Percentiles rank a stretch among this genome's conserved stretches.
Evolutionary conservation across 1,140 invertebrate species (phyloP).

Genomic region (Achroia grisella): DNA sequence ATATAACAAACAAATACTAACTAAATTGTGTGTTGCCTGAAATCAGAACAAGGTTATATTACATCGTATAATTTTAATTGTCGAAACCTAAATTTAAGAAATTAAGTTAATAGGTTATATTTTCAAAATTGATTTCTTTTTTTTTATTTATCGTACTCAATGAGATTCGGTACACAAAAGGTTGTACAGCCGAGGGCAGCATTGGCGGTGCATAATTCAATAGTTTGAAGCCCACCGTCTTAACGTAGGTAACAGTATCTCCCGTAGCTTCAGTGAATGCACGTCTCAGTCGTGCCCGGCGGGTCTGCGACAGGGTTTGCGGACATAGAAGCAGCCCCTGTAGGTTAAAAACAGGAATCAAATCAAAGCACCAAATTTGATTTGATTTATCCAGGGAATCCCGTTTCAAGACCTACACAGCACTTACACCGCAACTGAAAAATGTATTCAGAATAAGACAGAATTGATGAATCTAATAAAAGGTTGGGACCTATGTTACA

Average conservation of each 20-base stretch:
- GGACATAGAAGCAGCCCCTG: slow-evolving; percentile 91
- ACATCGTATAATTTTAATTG: too few relatives aligned
- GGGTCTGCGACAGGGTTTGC: slow-evolving; percentile 88
- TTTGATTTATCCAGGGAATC: slow-evolving; percentile 42
- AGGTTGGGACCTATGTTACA: too few relatives aligned
- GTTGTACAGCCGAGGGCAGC: slow-evolving; percentile 60
- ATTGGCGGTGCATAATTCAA: slow-evolving; percentile 53
- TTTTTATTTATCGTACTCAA: background rate
- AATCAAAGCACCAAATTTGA: slow-evolving; percentile 45
- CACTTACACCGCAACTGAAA: slow-evolving; percentile 44
- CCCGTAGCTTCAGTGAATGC: slow-evolving; percentile 91
- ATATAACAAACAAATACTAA: slow-evolving; percentile 44
- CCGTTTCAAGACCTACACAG: slow-evolving; percentile 58
- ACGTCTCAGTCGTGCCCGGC: slow-evolving; percentile 85
- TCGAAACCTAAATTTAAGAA: too few relatives aligned
- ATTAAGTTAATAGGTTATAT: too few relatives aligned
- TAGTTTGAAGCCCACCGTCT: slow-evolving; percentile 81
- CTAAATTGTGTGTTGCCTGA: too few relatives aligned
- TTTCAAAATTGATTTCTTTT: too few relatives aligned
- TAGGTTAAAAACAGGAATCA: slow-evolving; percentile 65
- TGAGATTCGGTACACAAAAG: slow-evolving; percentile 7
- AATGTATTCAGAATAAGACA: background rate
- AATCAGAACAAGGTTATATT: too few relatives aligned
- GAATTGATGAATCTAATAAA: too few relatives aligned
- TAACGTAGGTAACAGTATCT: slow-evolving; percentile 89